These are phyloP conservation scores for Formica aserva DNA, from an alignment of 2,888 invertebrate genomes.

Conservation along the genomic window DNA sequence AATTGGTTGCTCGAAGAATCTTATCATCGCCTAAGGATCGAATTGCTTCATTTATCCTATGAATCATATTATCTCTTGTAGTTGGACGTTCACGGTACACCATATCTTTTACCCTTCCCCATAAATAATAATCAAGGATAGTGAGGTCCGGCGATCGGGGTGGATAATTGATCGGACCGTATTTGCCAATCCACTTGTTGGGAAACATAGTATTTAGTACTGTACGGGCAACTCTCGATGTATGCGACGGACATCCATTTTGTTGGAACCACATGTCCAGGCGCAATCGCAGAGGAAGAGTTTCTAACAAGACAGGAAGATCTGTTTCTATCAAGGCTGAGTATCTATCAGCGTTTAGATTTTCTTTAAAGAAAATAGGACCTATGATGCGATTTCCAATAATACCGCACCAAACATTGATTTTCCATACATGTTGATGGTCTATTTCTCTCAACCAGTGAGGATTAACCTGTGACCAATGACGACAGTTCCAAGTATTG, in stretches of 20 bases:
- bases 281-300: background rate
- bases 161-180: background rate
- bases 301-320: background rate
- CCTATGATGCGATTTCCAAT: background rate
- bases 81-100: no score
- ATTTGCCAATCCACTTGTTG: background rate
- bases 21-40: background rate
- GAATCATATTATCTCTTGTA: no score
- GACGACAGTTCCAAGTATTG: no score
- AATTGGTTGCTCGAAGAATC: background rate
- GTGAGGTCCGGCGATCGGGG: background rate
- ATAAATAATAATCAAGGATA: background rate
- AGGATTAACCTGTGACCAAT: background rate
- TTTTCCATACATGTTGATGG: constrained; percentile 1
- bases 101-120: no score
- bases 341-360: background rate
- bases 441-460: constrained; percentile 39
- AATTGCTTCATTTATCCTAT: background rate
- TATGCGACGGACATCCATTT: background rate
- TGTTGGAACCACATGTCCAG: background rate
- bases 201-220: background rate
- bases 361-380: background rate
- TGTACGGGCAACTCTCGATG: background rate
- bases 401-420: constrained; percentile 47
- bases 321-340: no score